Percentiles rank a stretch among this genome's conserved stretches.
phyloP scores from a whole-genome alignment of 92 coral and sea anemone species.

The Parazoanthus darwini region DNA sequence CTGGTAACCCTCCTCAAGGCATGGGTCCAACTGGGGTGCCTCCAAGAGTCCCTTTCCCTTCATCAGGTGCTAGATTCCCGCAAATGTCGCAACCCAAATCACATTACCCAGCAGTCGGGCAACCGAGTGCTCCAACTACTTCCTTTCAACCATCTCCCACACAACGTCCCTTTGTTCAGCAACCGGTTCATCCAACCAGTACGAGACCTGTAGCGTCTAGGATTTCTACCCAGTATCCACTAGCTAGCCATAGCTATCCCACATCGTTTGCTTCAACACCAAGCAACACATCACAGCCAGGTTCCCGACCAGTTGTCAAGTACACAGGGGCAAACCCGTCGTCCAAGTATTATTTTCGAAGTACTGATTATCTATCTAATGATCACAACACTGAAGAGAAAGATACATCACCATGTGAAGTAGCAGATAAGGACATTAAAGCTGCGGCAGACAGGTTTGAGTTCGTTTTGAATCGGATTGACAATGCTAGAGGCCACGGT shows the following conservation, averaged over 20 bases:
- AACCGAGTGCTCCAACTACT: neutral
- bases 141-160: neutral
- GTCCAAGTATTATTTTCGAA: slow-evolving; percentile 5
- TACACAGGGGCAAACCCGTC: neutral
- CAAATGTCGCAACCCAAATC: neutral
- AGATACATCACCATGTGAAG: slow-evolving; percentile 25
- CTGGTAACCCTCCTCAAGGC: slow-evolving; percentile 27
- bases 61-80: neutral
- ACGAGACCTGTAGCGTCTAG: neutral
- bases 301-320: neutral
- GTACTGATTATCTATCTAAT: neutral
- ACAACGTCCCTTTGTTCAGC: neutral
- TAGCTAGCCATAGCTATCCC: neutral
- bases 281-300: slow-evolving; percentile 21
- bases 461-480: slow-evolving; percentile 88
- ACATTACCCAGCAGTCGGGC: neutral
- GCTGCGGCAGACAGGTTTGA: slow-evolving; percentile 82
- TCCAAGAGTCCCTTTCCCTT: slow-evolving; percentile 20
- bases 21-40: slow-evolving; percentile 19
- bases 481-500: slow-evolving; percentile 58
- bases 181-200: neutral
- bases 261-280: neutral
- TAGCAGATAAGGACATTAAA: slow-evolving; percentile 34
- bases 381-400: neutral
- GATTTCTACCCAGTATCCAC: neutral